Evolutionary conservation across 2,888 invertebrate species (phyloP), one percentile per base, ranked within the genome.

Genomic region (Monoplex corrugatus): DNA sequence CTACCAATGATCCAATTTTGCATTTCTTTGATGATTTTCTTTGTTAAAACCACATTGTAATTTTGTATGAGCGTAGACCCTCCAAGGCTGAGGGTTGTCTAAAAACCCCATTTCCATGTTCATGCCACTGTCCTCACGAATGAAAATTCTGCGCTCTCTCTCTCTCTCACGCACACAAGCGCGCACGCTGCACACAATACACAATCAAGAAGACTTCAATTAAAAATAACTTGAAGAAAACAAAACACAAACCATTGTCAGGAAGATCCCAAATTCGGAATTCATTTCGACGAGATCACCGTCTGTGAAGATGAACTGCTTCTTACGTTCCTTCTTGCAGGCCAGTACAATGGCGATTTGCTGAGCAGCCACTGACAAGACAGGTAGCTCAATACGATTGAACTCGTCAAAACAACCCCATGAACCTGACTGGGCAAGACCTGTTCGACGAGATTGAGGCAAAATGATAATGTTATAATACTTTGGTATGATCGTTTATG

Each of bases 351-450:
- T 98, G 92, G 98, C 97, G 94, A 98, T 98, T 96, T 98, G 98
- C 95, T 98, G 98, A 1, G 98, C 98, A 5, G 98, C 98, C n/a
- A 98, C 98, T 0, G 98, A 98, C 16, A 98, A 96, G 32, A 98
- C 98, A 0, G 98, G 98, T 89, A 98, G 95, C 93, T 98, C 98
- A 91, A 98, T 98, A 88, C 98, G 97, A 96, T 98, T 98, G 96
- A 98, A 98, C 96, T 98, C 98, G 95, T 98, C 98, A 95, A 98
- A 98, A 94, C 98, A 98, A 3, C 98, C 98, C 98, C 98, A 98
- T 0, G 98, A 97, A 5, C 98, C 98, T 0, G 98, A 98, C 96
- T 98, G 98, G 0, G 98, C 98, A 88, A 98, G 96, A 2, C 96
- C 96, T 96, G 89, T 10, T 90, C 80, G 16, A 16, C 38, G 38